Evolutionary conservation across 2,888 invertebrate species (phyloP), one percentile per base, ranked within the genome.

Genomic region (Metopia argyrocephala): DNA sequence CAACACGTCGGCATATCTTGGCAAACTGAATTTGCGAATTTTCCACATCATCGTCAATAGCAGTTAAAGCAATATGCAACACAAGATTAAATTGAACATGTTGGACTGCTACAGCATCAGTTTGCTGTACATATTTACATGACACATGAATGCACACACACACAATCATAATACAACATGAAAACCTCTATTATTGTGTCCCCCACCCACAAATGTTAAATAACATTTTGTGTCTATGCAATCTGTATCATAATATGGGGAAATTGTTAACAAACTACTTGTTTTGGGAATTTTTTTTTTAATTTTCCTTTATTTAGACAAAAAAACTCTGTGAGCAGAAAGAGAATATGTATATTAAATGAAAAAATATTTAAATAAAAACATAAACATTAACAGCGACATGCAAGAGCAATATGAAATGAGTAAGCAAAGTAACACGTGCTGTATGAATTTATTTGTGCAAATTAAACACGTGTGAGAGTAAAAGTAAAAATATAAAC

Each of bases 1-100:
- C 56, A 79, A 71, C 82, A 61, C 81, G 68, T 64, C 83, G 65
- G 65, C 71, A 64, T 70, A 73, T 83, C 68, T 75, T 79, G 87
- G 86, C 85, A 87, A 87, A 87, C 88, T 87, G 86, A 87, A 82
- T 84, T 84, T 86, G 86, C 82, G 83, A 87, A 86, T 87, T 87
- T 87, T 87, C 84, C 85, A 83, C 86, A 87, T 85, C 86, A 86
- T 86, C 87, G 84, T 84, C 79, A 65, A 66, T 81, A 38, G 1
- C 38, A 38, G 15, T n/a, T n/a, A n/a, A n/a, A n/a, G n/a, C n/a
- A n/a, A n/a, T n/a, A n/a, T n/a, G n/a, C n/a, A n/a, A n/a, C n/a
- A n/a, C 82, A 85, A 68, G 31, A 71, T 59, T 50, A 20, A 6
- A 27, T 15, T n/a, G 50, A 15, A 25, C 52, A 45, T 18, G 45